Percentiles rank a stretch among this genome's conserved stretches.
Conservation (phyloP, 2,888 invertebrate species). For the Troides oblongomaculatus region DNA sequence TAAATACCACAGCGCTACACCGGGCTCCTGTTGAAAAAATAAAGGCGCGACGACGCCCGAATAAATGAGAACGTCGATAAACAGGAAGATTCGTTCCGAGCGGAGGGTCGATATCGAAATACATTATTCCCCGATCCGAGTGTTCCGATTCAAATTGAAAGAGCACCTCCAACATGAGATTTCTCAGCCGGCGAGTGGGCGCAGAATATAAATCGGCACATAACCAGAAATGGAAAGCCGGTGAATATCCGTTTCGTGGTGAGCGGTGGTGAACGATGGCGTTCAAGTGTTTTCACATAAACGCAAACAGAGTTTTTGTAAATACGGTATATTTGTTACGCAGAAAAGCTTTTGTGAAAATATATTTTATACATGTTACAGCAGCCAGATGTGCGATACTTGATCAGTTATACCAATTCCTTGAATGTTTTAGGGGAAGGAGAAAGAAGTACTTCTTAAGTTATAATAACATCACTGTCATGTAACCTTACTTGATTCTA, state of each 20-base stretch:
- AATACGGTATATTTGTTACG: conserved; percentile 14
- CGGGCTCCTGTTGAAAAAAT: conserved; percentile 75
- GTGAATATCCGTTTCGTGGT: conserved; percentile 73
- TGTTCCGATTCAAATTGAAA: conserved; percentile 81
- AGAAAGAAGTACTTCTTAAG: too few relatives aligned
- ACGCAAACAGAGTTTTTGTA: conserved; percentile 20
- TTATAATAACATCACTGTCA: too few relatives aligned
- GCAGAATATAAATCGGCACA: conserved; percentile 80
- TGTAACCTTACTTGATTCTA: too few relatives aligned
- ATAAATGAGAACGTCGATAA: conserved; percentile 79
- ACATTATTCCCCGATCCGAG: conserved; percentile 80
- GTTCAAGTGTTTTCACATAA: conserved; percentile 39
- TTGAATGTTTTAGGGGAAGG: too few relatives aligned
- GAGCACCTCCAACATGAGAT: conserved; percentile 80
- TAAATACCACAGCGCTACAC: conserved; percentile 65
- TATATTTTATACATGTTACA: not conserved
- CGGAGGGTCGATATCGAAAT: conserved; percentile 79
- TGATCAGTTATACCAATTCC: too few relatives aligned
- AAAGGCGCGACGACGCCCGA: conserved; percentile 78
- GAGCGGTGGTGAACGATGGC: conserved; percentile 55
- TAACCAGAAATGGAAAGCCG: conserved; percentile 77
- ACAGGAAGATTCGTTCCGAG: conserved; percentile 76
- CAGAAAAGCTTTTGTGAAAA: not conserved
- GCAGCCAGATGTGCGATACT: too few relatives aligned
- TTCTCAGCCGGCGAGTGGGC: conserved; percentile 79